Base-by-base conservation (phyloP, 2,797 vertebrate genomes). In the Macroramphosus scolopax region DNA sequence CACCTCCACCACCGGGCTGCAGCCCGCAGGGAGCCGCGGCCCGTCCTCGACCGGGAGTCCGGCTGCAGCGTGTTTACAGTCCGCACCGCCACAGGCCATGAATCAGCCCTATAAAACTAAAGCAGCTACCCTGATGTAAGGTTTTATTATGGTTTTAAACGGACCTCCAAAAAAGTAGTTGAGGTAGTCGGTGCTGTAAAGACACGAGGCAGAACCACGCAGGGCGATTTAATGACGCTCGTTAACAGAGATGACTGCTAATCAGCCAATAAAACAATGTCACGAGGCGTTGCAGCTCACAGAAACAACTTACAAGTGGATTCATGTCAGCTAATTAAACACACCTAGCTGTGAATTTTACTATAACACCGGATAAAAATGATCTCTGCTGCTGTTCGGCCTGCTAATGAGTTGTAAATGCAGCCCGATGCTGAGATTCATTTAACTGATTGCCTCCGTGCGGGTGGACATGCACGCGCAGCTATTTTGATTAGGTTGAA, bases 61-160 rank as follows among this genome's bases (percentile, higher is more conserved):
- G 53, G 26, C 60, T 60, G 62, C 54, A 10, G 67, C 63, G 45
- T 75, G 60, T 82, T 82, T 88, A 84, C 67, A 83, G 85, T 83
- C 72, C 76, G 60, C 68, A 31, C 82, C 77, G 72, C 83, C 82
- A 83, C 87, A 81, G 86, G 89, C 88, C 85, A 86, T 92, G 91
- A 92, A 92, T 91, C 86, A 89, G 75, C 78, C 77, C 89, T 86
- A 92, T 94, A 93, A 92, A 91, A 91, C 75, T 68, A 84, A 84
- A 91, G 84, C 78, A 84, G 83, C 75, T 81, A 84, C 84, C 85
- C 86, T 89, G 79, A 88, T 92, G 84, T 84, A 86, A 73, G 82
- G 73, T 91, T 91, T 91, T 91, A 91, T 90, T 83, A 87, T 88
- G 91, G 88, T 91, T 86, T 92, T 90, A 88, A 86, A 83, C 47